Evolutionary conservation across 1,140 invertebrate genomes (phyloP).

Genomic region (Matsumurasca onukii): DNA sequence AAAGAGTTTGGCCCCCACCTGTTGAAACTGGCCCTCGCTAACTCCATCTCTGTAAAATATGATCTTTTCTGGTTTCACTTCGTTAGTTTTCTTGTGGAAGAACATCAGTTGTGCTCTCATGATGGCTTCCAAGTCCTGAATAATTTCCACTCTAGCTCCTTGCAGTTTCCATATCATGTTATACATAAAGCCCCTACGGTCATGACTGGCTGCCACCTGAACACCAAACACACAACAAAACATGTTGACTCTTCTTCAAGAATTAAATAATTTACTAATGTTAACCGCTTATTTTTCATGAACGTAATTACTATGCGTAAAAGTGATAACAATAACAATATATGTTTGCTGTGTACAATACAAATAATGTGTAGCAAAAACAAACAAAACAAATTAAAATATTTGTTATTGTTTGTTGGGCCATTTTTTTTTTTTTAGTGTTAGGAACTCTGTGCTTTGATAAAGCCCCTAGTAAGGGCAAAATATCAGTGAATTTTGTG

Average conservation of each 20-base stretch:
- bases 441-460: too few relatives aligned
- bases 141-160: constrained; percentile 65
- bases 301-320: too few relatives aligned
- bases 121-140: constrained; percentile 71
- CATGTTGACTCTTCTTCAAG: constrained; percentile 3
- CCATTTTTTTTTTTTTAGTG: too few relatives aligned
- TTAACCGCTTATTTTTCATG: too few relatives aligned
- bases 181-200: constrained; percentile 63
- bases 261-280: background rate
- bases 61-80: constrained; percentile 61
- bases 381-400: too few relatives aligned
- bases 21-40: constrained; percentile 80
- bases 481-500: too few relatives aligned
- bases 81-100: constrained; percentile 52
- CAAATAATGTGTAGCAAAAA: too few relatives aligned
- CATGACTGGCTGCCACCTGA: constrained; percentile 66
- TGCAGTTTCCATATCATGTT: constrained; percentile 71
- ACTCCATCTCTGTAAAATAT: constrained; percentile 84
- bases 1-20: too few relatives aligned
- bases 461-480: too few relatives aligned
- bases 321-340: too few relatives aligned
- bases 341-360: too few relatives aligned
- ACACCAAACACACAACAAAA: constrained; percentile 34
- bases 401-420: too few relatives aligned
- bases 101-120: constrained; percentile 56